Conservation (phyloP, 1,140 invertebrate genomes). For the Steinernema khuongi region DNA sequence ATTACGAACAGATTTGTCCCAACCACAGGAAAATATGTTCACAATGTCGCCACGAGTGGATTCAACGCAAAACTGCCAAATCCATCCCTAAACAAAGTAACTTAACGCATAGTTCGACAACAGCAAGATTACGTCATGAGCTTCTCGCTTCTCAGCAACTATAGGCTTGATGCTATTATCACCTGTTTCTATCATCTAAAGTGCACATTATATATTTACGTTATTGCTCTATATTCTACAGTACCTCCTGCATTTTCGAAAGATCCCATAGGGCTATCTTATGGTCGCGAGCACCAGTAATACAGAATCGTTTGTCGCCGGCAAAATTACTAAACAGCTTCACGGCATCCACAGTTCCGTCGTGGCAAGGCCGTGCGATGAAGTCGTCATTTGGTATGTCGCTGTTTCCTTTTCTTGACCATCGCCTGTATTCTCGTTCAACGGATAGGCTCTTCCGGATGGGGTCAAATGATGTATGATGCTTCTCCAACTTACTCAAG, state of each 20-base stretch:
- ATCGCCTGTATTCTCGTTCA: neutral
- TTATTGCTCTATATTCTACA: neutral
- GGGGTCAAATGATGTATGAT: neutral
- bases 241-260: neutral
- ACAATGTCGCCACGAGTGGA: neutral
- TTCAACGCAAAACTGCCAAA: slow-evolving; percentile 2
- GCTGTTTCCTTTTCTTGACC: neutral
- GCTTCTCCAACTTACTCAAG: neutral
- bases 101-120: neutral
- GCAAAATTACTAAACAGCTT: neutral
- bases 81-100: slow-evolving; percentile 8
- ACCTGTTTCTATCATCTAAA: neutral
- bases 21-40: neutral
- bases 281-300: neutral
- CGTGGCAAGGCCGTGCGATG: no score
- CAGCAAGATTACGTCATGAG: neutral
- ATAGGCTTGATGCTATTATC: neutral
- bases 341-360: neutral
- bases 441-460: neutral
- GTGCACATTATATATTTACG: neutral
- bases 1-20: neutral
- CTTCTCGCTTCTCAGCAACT: neutral
- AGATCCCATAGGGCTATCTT: slow-evolving; percentile 1
- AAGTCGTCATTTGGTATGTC: neutral
- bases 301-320: neutral